Evolutionary conservation across 30 jellyfish, hydroid and myxozoan genomes (phyloP).

Genomic region (Cassiopea xamachana): DNA sequence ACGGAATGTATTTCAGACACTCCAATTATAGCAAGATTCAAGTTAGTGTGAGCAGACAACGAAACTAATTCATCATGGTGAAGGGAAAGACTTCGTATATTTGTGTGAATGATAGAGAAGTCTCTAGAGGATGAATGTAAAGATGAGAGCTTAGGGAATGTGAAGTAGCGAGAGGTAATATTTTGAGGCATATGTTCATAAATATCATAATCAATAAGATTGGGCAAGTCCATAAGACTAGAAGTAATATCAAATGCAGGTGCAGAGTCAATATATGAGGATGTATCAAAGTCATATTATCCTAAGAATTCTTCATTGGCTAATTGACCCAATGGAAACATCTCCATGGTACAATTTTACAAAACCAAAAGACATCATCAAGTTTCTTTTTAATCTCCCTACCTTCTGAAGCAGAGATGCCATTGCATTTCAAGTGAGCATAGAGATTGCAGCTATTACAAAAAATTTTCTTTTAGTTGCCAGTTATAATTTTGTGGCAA

Average conservation of each 20-base stretch:
- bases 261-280: not conserved
- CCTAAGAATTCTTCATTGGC: conserved; percentile 23
- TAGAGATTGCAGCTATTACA: conserved; percentile 27
- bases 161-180: conserved; percentile 31
- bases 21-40: conserved; percentile 39
- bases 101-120: conserved; percentile 45
- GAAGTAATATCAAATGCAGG: not conserved
- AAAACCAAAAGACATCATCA: conserved; percentile 46
- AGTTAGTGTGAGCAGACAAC: conserved; percentile 9
- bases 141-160: conserved; percentile 52
- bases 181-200: conserved; percentile 51
- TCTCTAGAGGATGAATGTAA: conserved; percentile 39
- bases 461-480: conserved; percentile 25
- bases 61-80: conserved; percentile 55
- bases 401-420: conserved; percentile 31
- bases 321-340: conserved; percentile 52
- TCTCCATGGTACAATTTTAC: conserved; percentile 26
- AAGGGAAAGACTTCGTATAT: conserved; percentile 60
- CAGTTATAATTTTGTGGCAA: conserved; percentile 57
- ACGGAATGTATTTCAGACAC: conserved; percentile 35
- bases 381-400: conserved; percentile 42
- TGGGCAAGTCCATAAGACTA: conserved; percentile 28
- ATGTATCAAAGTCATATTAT: conserved; percentile 8
- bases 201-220: conserved; percentile 42
- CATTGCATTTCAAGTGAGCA: conserved; percentile 48